These are phyloP conservation scores for Boleophthalmus pectinirostris DNA, from an alignment of 2,113 vertebrate genomes.

Conservation along the genomic window DNA sequence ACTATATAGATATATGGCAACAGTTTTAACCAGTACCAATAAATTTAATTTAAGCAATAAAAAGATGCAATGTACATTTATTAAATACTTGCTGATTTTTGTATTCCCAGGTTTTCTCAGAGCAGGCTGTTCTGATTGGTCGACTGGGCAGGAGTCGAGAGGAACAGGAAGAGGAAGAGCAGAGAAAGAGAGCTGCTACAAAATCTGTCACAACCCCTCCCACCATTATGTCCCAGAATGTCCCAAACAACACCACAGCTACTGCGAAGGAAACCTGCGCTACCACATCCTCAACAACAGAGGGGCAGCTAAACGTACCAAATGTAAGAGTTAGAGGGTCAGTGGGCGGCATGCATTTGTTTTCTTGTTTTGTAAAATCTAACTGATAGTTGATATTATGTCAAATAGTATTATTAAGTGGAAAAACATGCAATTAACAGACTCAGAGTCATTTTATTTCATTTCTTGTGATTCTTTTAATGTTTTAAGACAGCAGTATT, in stretches of 20 bases:
- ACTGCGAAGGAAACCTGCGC: background rate
- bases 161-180: constrained; percentile 54
- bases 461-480: too few species aligned
- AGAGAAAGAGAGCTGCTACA: constrained; percentile 30
- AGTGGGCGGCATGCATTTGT: too few species aligned
- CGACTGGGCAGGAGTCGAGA: constrained; percentile 64
- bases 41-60: too few species aligned
- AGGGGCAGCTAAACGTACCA: constrained; percentile 20
- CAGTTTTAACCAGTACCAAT: too few species aligned
- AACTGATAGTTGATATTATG: too few species aligned
- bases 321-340: background rate
- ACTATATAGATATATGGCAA: too few species aligned
- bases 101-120: constrained; percentile 1
- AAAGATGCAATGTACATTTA: too few species aligned
- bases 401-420: too few species aligned
- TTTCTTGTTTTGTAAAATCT: too few species aligned
- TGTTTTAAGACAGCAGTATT: too few species aligned
- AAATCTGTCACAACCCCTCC: background rate
- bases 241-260: constrained; percentile 16
- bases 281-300: constrained; percentile 11
- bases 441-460: too few species aligned
- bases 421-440: too few species aligned
- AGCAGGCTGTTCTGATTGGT: constrained; percentile 70
- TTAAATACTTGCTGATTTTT: background rate
- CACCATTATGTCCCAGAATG: constrained; percentile 24